Evolutionary conservation across 1,140 invertebrate species (phyloP), one percentile per base, ranked within the genome.

Genomic region (Lasioglossum albipes): DNA sequence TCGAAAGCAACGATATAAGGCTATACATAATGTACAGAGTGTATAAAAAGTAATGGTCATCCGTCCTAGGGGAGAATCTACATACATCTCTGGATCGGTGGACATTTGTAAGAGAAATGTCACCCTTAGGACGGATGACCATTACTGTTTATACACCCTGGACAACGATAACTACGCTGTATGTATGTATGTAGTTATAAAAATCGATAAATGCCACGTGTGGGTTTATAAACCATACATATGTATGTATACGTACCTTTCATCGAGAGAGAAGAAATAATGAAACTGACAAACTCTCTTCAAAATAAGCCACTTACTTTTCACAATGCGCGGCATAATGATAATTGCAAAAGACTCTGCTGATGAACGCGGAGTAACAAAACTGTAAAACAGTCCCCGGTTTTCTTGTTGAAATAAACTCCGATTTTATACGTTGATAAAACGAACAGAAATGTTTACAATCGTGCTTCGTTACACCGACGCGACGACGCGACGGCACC

Each of bases 141-240:
- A 27, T 27, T 27, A 27, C 27, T 1, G 27, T 27, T 27, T 27
- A 27, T 27, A 27, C 27, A 27, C 27, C 27, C 27, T 27, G 27
- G 0, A 27, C 27, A 59, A 20, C 57, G 57, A 59, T 59, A 59
- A 59, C 57, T 7, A 9, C 20, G 57, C 7, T 59, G 57, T 22
- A 59, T 20, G n/a, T n/a, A n/a, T 27, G 27, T 27, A 27, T 27
- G 27, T 27, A 27, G 27, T 59, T 59, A 59, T n/a, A 20, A 59
- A 59, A 59, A 59, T 59, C 57, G 57, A 59, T 59, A 59, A 59
- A 59, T 7, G 57, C 57, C 57, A 59, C 57, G 57, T 54, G 57
- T n/a, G 18, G 57, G 57, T n/a, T 59, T 57, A 57, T n/a, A 20
- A 57, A 18, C 16, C 20, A 20, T 57, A 20, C 7, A 27, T 27